Conservation (phyloP, 1,140 invertebrate species). For the Gryon sp. region DNA sequence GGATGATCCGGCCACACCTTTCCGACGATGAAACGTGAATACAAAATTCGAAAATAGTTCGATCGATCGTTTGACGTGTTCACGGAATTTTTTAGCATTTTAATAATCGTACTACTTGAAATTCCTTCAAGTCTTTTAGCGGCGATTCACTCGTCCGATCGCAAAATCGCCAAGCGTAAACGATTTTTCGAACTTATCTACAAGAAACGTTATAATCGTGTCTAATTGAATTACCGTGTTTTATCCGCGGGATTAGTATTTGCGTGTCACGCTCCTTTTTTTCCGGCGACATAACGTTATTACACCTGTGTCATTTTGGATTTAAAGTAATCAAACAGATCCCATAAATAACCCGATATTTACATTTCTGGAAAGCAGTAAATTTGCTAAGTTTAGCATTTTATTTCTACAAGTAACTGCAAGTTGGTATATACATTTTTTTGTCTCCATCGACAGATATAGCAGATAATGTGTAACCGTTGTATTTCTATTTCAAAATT, state of each 20-base stretch:
- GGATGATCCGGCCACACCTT: constrained; percentile 24
- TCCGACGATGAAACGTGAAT: constrained; percentile 20
- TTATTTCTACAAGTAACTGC: no score
- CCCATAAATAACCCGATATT: constrained; percentile 49
- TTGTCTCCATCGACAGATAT: constrained; percentile 51
- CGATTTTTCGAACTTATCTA: constrained; percentile 3
- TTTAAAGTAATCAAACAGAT: constrained; percentile 10
- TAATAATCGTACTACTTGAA: constrained; percentile 28
- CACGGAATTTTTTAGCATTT: constrained; percentile 24
- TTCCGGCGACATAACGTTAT: constrained; percentile 23
- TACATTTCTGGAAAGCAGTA: constrained; percentile 38
- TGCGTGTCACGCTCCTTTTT: constrained; percentile 18
- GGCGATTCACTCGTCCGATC: no score
- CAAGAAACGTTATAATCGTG: constrained; percentile 20
- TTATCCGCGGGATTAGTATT: constrained; percentile 11
- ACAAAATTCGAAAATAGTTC: constrained; percentile 39
- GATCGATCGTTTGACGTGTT: constrained; percentile 35
- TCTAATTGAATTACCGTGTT: constrained; percentile 34
- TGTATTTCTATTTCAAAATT: constrained; percentile 30
- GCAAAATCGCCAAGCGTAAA: not conserved
- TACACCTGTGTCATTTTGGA: constrained; percentile 16
- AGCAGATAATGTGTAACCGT: constrained; percentile 43
- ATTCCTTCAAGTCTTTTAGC: no score
- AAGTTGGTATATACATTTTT: no score
- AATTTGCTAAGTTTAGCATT: constrained; percentile 47